Conservation (phyloP, 2,888 invertebrate species). For the Volucella zonaria region DNA sequence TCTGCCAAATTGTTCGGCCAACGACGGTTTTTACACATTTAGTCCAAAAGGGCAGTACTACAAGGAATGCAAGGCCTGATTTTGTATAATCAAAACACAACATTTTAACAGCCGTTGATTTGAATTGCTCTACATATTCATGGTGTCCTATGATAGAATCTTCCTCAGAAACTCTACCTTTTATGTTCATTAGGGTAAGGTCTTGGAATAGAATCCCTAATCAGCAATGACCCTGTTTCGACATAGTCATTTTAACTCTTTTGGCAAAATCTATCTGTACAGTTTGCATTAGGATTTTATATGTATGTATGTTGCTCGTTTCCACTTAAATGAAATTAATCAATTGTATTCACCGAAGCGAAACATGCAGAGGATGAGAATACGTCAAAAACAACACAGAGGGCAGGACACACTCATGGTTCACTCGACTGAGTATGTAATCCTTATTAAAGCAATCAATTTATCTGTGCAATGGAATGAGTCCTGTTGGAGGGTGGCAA, state of each 20-base stretch:
- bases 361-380: slow-evolving; percentile 37
- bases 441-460: slow-evolving; percentile 72
- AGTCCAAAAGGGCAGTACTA: no score
- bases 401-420: slow-evolving; percentile 54
- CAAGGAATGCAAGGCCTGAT: no score
- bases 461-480: slow-evolving; percentile 31
- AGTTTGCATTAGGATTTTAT: neutral
- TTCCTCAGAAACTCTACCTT: no score
- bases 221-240: neutral
- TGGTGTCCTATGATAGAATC: no score
- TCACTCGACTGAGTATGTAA: slow-evolving; percentile 66
- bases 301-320: slow-evolving; percentile 38
- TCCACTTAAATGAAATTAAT: slow-evolving; percentile 69
- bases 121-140: no score
- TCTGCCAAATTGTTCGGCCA: no score
- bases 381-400: slow-evolving; percentile 52
- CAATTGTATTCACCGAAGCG: slow-evolving; percentile 63
- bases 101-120: no score
- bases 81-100: no score
- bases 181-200: no score
- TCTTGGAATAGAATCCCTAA: no score
- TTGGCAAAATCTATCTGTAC: slow-evolving; percentile 25
- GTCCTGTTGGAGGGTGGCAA: slow-evolving; percentile 57
- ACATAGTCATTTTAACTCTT: slow-evolving; percentile 14
- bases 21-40: no score